phyloP scores from a whole-genome alignment of 23 tunicate species.

The Trididemnum miniatum region DNA sequence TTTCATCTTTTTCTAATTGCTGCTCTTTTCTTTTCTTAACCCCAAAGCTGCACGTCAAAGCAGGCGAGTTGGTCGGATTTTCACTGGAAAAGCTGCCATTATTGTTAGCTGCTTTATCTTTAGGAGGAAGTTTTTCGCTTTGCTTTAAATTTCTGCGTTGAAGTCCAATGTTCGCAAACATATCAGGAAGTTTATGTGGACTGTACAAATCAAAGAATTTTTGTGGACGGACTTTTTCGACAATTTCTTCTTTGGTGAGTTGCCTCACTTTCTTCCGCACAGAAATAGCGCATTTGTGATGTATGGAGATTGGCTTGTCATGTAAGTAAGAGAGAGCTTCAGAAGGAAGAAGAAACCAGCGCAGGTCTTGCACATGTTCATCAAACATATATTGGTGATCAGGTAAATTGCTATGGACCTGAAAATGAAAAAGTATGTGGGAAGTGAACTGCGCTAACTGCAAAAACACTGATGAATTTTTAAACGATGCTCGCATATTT shows the following conservation, averaged over 20 bases:
- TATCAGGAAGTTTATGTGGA: neutral
- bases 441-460: too few species aligned
- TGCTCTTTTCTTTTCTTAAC: neutral
- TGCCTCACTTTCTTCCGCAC: constrained; percentile 35
- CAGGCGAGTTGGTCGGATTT: neutral
- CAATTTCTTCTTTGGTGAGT: constrained; percentile 39
- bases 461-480: too few species aligned
- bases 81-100: neutral
- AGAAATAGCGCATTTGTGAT: constrained; percentile 24
- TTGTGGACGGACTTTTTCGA: constrained; percentile 11
- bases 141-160: neutral
- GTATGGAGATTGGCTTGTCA: neutral
- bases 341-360: constrained; percentile 96
- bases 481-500: too few species aligned
- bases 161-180: neutral
- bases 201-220: neutral
- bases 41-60: neutral
- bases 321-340: constrained; percentile 62
- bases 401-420: neutral
- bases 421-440: neutral
- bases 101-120: neutral
- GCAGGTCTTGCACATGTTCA: constrained; percentile 40
- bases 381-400: constrained; percentile 54
- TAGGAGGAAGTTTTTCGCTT: neutral
- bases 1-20: too few species aligned